A percentile compares a stretch with the other conserved stretches of the same genome.
These are phyloP conservation scores for Nycteola revayana DNA, from an alignment of 2,888 invertebrate species.

Conservation along the genomic window DNA sequence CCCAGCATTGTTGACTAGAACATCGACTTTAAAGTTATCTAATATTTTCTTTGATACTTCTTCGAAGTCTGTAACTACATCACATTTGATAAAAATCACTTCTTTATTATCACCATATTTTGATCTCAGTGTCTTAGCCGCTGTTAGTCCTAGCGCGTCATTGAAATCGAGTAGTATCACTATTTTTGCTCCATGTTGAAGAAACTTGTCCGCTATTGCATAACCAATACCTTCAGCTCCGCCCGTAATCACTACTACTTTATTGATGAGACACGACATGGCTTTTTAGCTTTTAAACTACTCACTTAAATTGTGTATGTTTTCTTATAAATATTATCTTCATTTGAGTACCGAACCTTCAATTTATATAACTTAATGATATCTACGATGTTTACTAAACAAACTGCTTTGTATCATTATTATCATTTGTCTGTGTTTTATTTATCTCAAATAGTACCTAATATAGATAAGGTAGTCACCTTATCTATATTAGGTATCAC, in stretches of 20 bases:
- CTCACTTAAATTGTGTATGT: no score
- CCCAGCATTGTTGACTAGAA: conserved; percentile 18
- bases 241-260: conserved; percentile 65
- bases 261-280: conserved; percentile 35
- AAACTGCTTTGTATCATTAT: no score
- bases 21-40: conserved; percentile 14
- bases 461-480: no score
- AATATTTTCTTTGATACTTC: conserved; percentile 11
- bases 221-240: conserved; percentile 79
- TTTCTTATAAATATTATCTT: no score
- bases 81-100: conserved; percentile 37
- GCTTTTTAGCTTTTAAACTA: no score
- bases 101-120: conserved; percentile 21
- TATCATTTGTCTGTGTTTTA: no score
- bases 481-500: no score
- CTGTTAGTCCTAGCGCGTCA: conserved; percentile 8
- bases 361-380: no score
- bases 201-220: conserved; percentile 61
- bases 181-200: conserved; percentile 53
- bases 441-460: no score
- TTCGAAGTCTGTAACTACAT: conserved; percentile 22
- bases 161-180: conserved; percentile 25
- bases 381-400: no score
- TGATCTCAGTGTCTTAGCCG: conserved; percentile 8
- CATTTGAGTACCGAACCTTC: no score